phyloP scores from a whole-genome alignment of 2,797 vertebrate species.

The Macropus fuliginosus region DNA sequence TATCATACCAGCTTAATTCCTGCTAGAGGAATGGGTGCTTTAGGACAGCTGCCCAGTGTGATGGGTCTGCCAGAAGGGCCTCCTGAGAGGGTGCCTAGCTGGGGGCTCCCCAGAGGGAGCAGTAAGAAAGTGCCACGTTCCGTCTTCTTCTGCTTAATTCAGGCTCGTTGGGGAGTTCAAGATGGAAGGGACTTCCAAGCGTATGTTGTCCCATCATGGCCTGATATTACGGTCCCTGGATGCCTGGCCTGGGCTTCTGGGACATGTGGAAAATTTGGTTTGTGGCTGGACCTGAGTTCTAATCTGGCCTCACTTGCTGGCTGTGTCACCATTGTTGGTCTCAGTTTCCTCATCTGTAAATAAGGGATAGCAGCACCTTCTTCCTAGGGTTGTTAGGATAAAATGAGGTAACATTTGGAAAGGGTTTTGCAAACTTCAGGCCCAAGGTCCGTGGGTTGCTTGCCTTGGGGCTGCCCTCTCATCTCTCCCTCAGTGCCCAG shows the following conservation, averaged over 20 bases:
- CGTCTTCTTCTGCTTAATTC: neutral
- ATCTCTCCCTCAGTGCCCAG: conserved; percentile 7
- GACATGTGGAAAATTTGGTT: neutral
- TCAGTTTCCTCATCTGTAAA: neutral
- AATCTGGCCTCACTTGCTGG: neutral
- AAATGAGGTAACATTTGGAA: neutral
- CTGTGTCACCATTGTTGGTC: neutral
- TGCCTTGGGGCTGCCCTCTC: neutral
- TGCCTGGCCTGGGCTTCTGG: neutral
- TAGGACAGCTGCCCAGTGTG: neutral
- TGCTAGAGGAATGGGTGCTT: neutral
- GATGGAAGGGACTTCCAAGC: neutral
- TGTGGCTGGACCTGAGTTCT: neutral
- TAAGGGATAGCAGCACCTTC: neutral
- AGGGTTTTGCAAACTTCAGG: neutral
- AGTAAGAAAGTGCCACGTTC: too few relatives aligned
- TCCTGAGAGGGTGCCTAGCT: neutral
- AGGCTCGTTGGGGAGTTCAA: neutral
- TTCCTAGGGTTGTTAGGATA: neutral
- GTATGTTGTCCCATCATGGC: neutral
- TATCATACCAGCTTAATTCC: rapidly evolving
- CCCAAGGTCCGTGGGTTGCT: neutral
- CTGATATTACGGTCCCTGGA: neutral
- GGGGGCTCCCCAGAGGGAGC: too few relatives aligned
- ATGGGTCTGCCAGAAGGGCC: neutral